A percentile compares a stretch with the other conserved stretches of the same genome.
phyloP scores from a whole-genome alignment of 2,797 vertebrate genomes.

The Cryptoprocta ferox region DNA sequence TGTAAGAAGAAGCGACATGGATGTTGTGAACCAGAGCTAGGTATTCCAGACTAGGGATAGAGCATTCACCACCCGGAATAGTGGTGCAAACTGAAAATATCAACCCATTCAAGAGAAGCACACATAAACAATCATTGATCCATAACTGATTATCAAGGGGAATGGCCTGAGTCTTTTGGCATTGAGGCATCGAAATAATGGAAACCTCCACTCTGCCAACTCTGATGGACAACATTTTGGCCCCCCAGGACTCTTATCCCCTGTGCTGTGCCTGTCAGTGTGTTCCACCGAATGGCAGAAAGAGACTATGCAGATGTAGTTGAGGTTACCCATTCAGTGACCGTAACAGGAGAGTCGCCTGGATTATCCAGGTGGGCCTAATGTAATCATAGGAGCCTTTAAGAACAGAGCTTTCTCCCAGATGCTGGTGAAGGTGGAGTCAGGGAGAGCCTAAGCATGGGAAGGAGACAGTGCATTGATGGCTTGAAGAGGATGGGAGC shows the following conservation, averaged over 20 bases:
- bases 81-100: background rate
- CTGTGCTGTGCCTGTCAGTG: background rate
- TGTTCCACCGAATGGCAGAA: background rate
- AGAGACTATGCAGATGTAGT: background rate
- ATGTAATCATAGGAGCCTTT: background rate
- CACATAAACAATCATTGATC: background rate
- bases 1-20: background rate
- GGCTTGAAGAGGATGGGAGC: background rate
- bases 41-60: background rate
- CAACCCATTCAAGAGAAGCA: background rate
- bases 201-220: background rate
- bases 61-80: background rate
- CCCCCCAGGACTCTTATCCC: background rate
- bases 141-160: background rate
- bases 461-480: background rate
- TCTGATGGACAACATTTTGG: background rate
- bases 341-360: background rate
- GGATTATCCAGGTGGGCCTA: background rate
- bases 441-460: background rate
- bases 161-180: background rate
- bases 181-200: background rate
- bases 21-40: background rate
- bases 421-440: background rate
- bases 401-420: background rate
- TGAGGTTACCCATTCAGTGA: background rate